Base-by-base conservation (phyloP, 1,140 invertebrate genomes). In the Hylyphantes graminicola region DNA sequence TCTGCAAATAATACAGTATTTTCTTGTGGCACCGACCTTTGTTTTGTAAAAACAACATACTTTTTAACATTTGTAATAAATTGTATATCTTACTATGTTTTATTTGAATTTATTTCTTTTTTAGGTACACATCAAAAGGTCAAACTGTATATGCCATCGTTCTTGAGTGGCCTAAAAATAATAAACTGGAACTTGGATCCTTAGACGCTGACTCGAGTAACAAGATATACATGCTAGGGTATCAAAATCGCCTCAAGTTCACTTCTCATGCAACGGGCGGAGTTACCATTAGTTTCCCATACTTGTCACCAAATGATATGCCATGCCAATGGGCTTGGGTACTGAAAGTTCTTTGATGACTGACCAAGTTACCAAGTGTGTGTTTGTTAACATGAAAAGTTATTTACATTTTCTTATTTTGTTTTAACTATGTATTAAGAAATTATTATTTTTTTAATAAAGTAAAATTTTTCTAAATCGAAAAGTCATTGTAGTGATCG, bases 151-250 rank as follows among this genome's bases (percentile, higher is more conserved):
- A 94, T 89, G 94, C 93, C 3, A 92, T 92, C 61, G 88, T 93
- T 59, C 88, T 95, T 15, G 88, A 91, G 9, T 95, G 94, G 94
- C 94, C 94, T 11, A 85, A 88, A 35, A 87, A 91, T 85, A 90
- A 92, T 79, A 85, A 88, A 7, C 81, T 95, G 0, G 7, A 17
- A 35, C 11, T 72, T 8, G 76, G 63, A 48, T 67, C 77, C 6
- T 19, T 74, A 10, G 48, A 63, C 11, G 10, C 48, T 1, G 17
- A 10, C 7, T 0, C 13, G 2, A 21, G 7, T 10, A 48, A 61
- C 8, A 12, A 13, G 10, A 67, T 85, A 8, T 64, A 50, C n/a
- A 77, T 86, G 79, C 57, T 86, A 0, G 85, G 85, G 7, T 54
- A 51, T 1, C 11, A 13, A 7, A 17, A 19, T 2, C n/a, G 54